A percentile compares a stretch with the other conserved stretches of the same genome.
Evolutionary conservation across 2,113 vertebrate genomes (phyloP).

Genomic region (Catharus minimus): DNA sequence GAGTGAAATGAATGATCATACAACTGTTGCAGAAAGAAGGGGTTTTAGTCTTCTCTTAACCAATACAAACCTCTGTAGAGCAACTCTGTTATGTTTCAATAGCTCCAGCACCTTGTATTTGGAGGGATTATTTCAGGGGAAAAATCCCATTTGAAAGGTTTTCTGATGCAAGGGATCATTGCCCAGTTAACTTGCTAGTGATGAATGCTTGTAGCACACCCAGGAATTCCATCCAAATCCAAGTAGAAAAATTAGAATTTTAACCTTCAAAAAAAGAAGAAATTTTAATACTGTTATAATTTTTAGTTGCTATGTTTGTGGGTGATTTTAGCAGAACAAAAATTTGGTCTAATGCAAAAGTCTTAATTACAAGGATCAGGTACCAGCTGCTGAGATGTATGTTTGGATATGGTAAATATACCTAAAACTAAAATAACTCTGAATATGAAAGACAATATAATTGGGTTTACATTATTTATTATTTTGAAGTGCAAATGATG

Average conservation of each 20-base stretch:
- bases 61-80: neutral
- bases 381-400: neutral
- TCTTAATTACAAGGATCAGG: neutral
- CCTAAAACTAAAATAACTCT: neutral
- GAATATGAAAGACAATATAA: neutral
- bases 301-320: neutral
- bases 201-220: neutral
- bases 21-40: neutral
- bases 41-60: neutral
- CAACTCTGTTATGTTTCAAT: neutral
- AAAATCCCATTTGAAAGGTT: neutral
- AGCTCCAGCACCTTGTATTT: neutral
- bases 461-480: neutral
- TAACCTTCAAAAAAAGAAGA: neutral
- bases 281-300: neutral
- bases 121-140: neutral
- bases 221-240: neutral
- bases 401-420: neutral
- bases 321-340: neutral
- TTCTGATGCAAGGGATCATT: neutral
- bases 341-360: neutral
- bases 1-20: neutral
- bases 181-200: neutral
- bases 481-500: neutral
- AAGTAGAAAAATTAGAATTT: neutral